A percentile compares a stretch with the other conserved stretches of the same genome.
Conservation (phyloP, 2,113 vertebrate genomes). For the Leptodactylus fuscus region DNA sequence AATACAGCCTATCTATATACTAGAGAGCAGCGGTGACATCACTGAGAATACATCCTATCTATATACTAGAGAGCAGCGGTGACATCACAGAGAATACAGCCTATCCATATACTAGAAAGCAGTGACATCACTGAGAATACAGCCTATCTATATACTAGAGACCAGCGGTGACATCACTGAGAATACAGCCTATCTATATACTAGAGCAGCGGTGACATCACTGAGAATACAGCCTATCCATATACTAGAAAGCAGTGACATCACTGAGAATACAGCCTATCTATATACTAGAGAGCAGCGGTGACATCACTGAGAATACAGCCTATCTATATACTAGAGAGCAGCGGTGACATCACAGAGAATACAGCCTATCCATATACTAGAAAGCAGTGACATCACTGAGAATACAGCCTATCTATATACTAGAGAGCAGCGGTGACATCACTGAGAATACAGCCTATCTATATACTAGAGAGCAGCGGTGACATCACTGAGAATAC, state of each 20-base stretch:
- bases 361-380: too few relatives aligned
- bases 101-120: not conserved
- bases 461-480: too few relatives aligned
- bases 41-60: too few relatives aligned
- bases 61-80: too few relatives aligned
- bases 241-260: constrained; percentile 2
- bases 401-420: too few relatives aligned
- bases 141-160: not conserved
- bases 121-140: not conserved
- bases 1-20: too few relatives aligned
- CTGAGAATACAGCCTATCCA: not conserved
- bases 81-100: too few relatives aligned
- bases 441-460: too few relatives aligned
- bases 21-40: too few relatives aligned
- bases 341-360: not conserved
- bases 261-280: not conserved
- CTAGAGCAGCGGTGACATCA: not conserved
- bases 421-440: too few relatives aligned
- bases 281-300: not conserved
- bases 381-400: too few relatives aligned
- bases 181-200: not conserved
- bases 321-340: not conserved
- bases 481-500: too few relatives aligned
- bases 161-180: not conserved
- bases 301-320: not conserved